Evolutionary conservation across 1,140 invertebrate genomes (phyloP).

Genomic region (Aphelinus atriplicis): DNA sequence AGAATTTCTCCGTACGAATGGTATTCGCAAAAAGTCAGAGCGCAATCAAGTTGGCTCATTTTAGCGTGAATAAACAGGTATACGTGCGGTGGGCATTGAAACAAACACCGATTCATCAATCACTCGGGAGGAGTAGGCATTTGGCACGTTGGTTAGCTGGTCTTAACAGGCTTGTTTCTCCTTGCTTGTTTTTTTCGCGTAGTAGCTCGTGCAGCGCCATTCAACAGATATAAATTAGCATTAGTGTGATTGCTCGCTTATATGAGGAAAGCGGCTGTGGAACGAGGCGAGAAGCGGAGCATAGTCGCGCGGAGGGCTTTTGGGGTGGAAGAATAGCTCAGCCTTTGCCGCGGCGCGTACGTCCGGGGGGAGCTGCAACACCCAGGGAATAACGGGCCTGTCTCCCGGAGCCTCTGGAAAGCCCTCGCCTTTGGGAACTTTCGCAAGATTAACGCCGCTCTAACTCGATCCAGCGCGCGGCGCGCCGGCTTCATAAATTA

Average conservation of each 20-base stretch:
- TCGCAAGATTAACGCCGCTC: slow-evolving; percentile 43
- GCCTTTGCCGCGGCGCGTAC: no score
- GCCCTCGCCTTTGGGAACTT: slow-evolving; percentile 41
- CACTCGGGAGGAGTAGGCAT: slow-evolving; percentile 23
- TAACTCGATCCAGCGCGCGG: not conserved
- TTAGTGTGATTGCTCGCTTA: not conserved
- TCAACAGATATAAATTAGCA: slow-evolving; percentile 21
- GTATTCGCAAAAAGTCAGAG: no score
- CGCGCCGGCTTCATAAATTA: slow-evolving; percentile 10
- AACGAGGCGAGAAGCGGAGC: no score
- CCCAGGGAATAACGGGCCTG: slow-evolving; percentile 36
- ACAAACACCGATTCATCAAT: slow-evolving; percentile 2
- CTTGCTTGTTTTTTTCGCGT: not conserved
- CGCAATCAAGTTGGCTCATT: no score
- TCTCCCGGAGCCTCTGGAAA: slow-evolving; percentile 13
- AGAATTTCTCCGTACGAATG: no score
- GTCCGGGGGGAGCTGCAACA: slow-evolving; percentile 13
- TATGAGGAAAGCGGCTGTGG: not conserved
- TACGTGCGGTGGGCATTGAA: no score
- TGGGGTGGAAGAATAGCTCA: no score
- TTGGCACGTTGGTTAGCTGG: slow-evolving; percentile 23
- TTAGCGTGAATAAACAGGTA: no score
- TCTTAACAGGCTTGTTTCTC: slow-evolving; percentile 5
- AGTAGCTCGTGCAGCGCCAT: not conserved
- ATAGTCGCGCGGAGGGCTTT: no score